These are phyloP conservation scores for Romanogobio albipinnatus DNA, from an alignment of 2,113 vertebrate species.

Conservation along the genomic window DNA sequence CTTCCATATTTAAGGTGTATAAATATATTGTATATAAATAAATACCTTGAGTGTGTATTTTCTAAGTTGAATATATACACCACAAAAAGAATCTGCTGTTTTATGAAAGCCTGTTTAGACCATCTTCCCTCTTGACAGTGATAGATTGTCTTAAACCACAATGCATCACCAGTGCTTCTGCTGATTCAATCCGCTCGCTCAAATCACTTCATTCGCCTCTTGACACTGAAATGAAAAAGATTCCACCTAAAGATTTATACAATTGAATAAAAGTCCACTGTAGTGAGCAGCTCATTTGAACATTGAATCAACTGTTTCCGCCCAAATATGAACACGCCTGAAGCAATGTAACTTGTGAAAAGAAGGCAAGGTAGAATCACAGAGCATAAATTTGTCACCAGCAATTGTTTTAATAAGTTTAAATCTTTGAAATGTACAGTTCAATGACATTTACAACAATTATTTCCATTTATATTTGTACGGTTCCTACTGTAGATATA, in stretches of 20 bases:
- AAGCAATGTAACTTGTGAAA: neutral
- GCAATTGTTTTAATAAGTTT: constrained; percentile 75
- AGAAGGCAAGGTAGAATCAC: neutral
- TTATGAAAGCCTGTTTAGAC: neutral
- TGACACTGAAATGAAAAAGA: neutral
- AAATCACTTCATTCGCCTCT: neutral
- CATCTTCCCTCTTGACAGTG: neutral
- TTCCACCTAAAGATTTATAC: neutral
- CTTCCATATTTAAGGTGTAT: neutral
- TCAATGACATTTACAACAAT: constrained; percentile 80
- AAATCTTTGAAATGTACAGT: constrained; percentile 80
- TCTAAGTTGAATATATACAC: neutral
- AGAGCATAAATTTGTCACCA: constrained; percentile 56
- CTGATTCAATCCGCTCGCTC: neutral
- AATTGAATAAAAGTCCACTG: neutral
- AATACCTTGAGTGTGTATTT: too few relatives aligned
- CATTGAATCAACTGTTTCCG: neutral
- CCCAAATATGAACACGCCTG: neutral
- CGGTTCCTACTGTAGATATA: constrained; percentile 73
- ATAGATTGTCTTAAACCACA: neutral
- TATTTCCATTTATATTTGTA: constrained; percentile 74
- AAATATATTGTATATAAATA: too few relatives aligned
- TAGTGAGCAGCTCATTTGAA: neutral
- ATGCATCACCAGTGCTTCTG: neutral
- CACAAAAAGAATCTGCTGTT: neutral